A percentile compares a stretch with the other conserved stretches of the same genome.
Conservation (phyloP, 2,888 invertebrate genomes). For the Diaprepes abbreviatus region DNA sequence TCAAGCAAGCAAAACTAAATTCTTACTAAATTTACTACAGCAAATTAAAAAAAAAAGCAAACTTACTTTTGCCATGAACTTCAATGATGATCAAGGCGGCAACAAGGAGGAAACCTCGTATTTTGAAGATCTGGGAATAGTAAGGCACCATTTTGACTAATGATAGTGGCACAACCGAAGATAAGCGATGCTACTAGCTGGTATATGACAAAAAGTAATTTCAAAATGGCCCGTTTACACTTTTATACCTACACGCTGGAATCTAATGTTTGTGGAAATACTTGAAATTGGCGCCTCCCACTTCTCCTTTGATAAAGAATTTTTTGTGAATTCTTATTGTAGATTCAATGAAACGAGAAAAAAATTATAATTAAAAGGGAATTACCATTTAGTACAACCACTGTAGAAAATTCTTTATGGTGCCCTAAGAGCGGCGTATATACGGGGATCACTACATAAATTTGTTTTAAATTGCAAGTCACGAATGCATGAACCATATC, state of each 20-base stretch:
- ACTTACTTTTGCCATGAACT: background rate
- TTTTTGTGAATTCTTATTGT: background rate
- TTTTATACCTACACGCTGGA: background rate
- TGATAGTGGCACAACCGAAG: too few relatives aligned
- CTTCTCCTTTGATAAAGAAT: background rate
- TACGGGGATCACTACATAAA: too few relatives aligned
- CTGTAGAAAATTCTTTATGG: too few relatives aligned
- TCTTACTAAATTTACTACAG: too few relatives aligned
- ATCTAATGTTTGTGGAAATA: background rate
- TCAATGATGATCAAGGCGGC: background rate
- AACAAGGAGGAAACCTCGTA: background rate
- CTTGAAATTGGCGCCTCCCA: background rate
- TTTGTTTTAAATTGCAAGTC: too few relatives aligned
- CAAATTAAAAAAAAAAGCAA: background rate
- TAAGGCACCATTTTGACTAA: background rate
- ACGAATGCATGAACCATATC: too few relatives aligned
- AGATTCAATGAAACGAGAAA: too few relatives aligned
- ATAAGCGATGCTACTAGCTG: too few relatives aligned
- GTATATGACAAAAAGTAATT: background rate
- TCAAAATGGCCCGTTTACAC: background rate
- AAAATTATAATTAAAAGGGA: too few relatives aligned
- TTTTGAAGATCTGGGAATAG: background rate
- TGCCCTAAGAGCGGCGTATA: too few relatives aligned
- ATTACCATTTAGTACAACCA: too few relatives aligned
- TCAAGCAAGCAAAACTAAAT: too few relatives aligned